These are phyloP conservation scores for Geotrupes spiniger DNA, from an alignment of 2,888 invertebrate genomes.

Conservation along the genomic window DNA sequence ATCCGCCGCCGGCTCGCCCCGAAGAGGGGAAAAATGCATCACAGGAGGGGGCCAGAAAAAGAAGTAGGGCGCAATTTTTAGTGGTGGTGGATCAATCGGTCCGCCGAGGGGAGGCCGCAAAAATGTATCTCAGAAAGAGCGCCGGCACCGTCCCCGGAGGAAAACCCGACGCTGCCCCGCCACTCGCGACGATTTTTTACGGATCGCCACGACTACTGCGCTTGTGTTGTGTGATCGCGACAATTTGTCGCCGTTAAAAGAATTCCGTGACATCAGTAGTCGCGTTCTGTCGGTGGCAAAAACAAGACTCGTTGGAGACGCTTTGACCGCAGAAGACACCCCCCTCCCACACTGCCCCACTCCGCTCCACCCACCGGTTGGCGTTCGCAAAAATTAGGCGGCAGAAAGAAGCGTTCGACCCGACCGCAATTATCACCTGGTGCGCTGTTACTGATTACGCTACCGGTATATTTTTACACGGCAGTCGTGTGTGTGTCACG, in stretches of 20 bases:
- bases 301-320: conserved; percentile 45
- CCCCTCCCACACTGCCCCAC: conserved; percentile 52
- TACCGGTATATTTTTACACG: conserved; percentile 31
- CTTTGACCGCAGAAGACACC: conserved; percentile 46
- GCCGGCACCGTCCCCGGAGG: conserved; percentile 46
- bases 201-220: conserved; percentile 45
- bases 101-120: conserved; percentile 47
- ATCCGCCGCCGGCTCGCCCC: conserved; percentile 52
- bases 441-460: conserved; percentile 37
- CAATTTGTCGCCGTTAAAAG: conserved; percentile 54
- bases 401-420: conserved; percentile 60
- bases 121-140: conserved; percentile 50
- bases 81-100: conserved; percentile 51
- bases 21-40: conserved; percentile 54
- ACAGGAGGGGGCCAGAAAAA: conserved; percentile 47
- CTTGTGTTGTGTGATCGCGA: conserved; percentile 51
- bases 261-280: conserved; percentile 53
- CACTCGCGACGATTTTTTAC: conserved; percentile 45
- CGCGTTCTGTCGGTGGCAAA: conserved; percentile 52
- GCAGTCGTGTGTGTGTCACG: conserved; percentile 29
- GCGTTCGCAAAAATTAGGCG: conserved; percentile 54
- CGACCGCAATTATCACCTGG: conserved; percentile 52
- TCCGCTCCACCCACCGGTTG: conserved; percentile 60
- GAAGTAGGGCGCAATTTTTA: conserved; percentile 53
- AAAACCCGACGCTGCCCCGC: conserved; percentile 40